Evolutionary conservation across 2,113 vertebrate genomes (phyloP).

Genomic region (Oncorhynchus gorbuscha): DNA sequence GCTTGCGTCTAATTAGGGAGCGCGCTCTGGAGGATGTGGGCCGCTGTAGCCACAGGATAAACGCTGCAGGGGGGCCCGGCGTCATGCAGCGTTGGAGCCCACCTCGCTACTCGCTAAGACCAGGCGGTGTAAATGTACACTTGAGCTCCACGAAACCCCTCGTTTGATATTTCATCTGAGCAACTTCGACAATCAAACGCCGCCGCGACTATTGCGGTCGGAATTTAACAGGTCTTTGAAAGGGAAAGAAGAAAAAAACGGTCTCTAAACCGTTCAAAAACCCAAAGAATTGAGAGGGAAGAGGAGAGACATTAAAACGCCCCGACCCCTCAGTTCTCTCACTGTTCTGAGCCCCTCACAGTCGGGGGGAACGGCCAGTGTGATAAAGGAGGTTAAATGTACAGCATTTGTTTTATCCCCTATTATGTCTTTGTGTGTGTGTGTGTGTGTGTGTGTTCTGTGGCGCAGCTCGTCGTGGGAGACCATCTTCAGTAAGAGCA

Average conservation of each 20-base stretch:
- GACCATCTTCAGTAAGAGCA: conserved; percentile 87
- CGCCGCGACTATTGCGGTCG: conserved; percentile 56
- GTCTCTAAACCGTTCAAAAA: conserved; percentile 57
- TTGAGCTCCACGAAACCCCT: conserved; percentile 30
- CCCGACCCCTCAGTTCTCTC: conserved; percentile 56
- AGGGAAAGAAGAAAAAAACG: conserved; percentile 36
- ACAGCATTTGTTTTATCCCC: conserved; percentile 63
- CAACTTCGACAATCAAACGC: conserved; percentile 67
- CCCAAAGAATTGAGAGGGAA: conserved; percentile 52
- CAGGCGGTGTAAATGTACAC: conserved; percentile 18
- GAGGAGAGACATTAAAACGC: conserved; percentile 63
- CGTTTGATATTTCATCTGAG: conserved; percentile 72
- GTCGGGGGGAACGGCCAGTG: conserved; percentile 62
- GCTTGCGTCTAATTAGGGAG: conserved; percentile 69
- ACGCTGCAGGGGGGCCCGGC: conserved; percentile 56
- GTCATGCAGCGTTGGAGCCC: conserved; percentile 42
- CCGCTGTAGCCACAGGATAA: conserved; percentile 46
- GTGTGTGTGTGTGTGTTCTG: conserved; percentile 13
- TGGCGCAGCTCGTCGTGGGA: conserved; percentile 87
- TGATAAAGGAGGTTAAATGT: conserved; percentile 69
- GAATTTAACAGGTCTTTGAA: conserved; percentile 62
- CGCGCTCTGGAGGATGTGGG: conserved; percentile 11
- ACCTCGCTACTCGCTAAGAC: conserved; percentile 7
- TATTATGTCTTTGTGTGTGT: conserved; percentile 12
- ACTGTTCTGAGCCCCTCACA: conserved; percentile 61